A percentile compares a stretch with the other conserved stretches of the same genome.
Evolutionary conservation across 2,888 invertebrate species (phyloP).

Genomic region (Drosophila paramelanica): DNA sequence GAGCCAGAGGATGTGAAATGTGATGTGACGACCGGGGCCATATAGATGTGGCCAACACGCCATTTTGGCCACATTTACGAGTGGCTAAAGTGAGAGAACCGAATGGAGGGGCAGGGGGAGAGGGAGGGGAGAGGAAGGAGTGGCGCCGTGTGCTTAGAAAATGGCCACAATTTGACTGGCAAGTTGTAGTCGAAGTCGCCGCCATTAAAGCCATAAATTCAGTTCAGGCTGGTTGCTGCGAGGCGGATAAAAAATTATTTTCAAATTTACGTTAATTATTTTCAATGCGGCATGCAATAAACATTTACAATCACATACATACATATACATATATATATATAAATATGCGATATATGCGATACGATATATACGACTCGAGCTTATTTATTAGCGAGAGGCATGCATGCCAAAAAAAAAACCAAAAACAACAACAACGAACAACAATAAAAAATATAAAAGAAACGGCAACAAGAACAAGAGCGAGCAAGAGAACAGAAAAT

Average conservation of each 20-base stretch:
- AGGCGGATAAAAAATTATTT: conserved; percentile 59
- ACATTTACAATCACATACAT: conserved; percentile 65
- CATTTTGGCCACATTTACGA: conserved; percentile 58
- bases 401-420: conserved; percentile 41
- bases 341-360: background rate
- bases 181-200: conserved; percentile 22
- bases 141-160: conserved; percentile 47
- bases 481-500: conserved; percentile 15
- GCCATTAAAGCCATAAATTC: conserved; percentile 77
- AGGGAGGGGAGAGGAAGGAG: conserved; percentile 20
- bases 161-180: conserved; percentile 59
- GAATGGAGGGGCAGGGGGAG: too few relatives aligned
- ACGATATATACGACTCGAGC: conserved; percentile 32
- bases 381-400: conserved; percentile 58
- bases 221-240: conserved; percentile 1
- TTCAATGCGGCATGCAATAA: conserved; percentile 75
- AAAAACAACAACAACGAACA: background rate
- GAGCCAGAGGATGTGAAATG: conserved; percentile 42
- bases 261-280: conserved; percentile 80
- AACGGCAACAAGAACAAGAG: conserved; percentile 11
- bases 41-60: conserved; percentile 51
- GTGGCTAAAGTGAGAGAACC: conserved; percentile 9
- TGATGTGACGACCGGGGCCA: conserved; percentile 25
- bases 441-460: conserved; percentile 1
- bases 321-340: conserved; percentile 29